Conservation (phyloP, 2,888 invertebrate genomes). For the Tanytarsus gracilentus region DNA sequence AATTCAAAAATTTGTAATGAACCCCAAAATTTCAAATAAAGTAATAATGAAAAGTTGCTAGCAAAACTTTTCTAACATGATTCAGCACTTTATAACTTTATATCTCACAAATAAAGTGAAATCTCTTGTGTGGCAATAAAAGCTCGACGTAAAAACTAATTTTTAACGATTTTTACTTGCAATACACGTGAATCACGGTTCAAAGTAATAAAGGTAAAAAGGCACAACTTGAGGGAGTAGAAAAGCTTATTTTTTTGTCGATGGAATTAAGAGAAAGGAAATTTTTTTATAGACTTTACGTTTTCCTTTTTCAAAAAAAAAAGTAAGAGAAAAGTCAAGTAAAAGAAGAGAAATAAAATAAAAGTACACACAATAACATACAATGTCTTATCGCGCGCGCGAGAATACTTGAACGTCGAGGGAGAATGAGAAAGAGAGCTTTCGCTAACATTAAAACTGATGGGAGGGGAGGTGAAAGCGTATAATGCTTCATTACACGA, state of each 20-base stretch:
- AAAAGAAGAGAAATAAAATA: too few species aligned
- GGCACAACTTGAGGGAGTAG: background rate
- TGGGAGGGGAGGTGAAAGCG: conserved; percentile 2
- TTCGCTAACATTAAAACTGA: conserved; percentile 12
- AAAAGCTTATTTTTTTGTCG: too few species aligned
- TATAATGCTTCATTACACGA: conserved; percentile 27
- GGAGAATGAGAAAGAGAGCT: too few species aligned
- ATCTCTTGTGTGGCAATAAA: background rate
- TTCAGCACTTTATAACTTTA: too few species aligned
- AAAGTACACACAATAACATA: too few species aligned
- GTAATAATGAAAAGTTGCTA: too few species aligned
- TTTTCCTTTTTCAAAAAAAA: background rate
- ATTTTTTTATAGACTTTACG: conserved; percentile 25
- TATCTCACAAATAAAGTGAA: too few species aligned
- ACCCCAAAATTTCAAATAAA: too few species aligned
- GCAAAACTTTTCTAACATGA: too few species aligned
- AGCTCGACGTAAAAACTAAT: conserved; percentile 20
- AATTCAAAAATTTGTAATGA: too few species aligned
- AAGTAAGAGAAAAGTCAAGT: too few species aligned
- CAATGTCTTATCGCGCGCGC: conserved; percentile 19
- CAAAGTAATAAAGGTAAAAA: background rate
- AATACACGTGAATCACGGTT: background rate
- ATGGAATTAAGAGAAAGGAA: background rate
- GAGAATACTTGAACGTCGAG: too few species aligned
- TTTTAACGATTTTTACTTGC: conserved; percentile 23